Evolutionary conservation across 2,113 vertebrate genomes (phyloP).

Genomic region (Panthera leo): DNA sequence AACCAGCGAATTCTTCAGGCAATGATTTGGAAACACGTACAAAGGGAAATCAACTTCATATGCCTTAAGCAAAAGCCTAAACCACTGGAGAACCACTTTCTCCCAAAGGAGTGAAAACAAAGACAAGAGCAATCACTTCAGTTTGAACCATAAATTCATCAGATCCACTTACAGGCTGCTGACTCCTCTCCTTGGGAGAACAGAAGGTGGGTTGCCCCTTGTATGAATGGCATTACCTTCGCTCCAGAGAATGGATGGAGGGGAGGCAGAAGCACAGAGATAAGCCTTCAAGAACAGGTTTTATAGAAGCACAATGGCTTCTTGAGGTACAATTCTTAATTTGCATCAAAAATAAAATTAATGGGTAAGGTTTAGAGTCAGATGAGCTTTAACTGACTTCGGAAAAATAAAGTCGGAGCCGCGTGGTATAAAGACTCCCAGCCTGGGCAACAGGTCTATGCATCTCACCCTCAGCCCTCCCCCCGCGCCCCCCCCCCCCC

Average conservation of each 20-base stretch:
- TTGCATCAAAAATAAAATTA: background rate
- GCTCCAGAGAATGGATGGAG: background rate
- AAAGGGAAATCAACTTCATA: background rate
- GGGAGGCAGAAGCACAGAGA: background rate
- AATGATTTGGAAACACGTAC: background rate
- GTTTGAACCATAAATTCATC: background rate
- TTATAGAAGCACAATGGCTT: background rate
- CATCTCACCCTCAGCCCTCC: background rate
- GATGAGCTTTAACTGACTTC: background rate
- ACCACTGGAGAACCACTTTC: background rate
- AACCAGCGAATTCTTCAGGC: background rate
- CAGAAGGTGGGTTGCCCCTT: background rate
- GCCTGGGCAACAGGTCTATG: background rate
- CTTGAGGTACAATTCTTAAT: background rate
- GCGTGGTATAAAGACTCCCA: background rate
- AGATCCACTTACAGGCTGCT: background rate
- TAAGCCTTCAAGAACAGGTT: background rate
- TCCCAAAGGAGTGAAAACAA: background rate
- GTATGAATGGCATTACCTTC: too few relatives aligned
- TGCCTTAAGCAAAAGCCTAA: background rate
- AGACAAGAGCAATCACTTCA: background rate
- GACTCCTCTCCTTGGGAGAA: background rate
- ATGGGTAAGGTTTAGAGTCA: background rate
- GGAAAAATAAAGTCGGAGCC: conserved; percentile 23
- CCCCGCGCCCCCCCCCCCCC: fast-evolving